A percentile compares a stretch with the other conserved stretches of the same genome.
Conservation (phyloP, 2,797 vertebrate species). For the Pachyuromys duprasi region DNA sequence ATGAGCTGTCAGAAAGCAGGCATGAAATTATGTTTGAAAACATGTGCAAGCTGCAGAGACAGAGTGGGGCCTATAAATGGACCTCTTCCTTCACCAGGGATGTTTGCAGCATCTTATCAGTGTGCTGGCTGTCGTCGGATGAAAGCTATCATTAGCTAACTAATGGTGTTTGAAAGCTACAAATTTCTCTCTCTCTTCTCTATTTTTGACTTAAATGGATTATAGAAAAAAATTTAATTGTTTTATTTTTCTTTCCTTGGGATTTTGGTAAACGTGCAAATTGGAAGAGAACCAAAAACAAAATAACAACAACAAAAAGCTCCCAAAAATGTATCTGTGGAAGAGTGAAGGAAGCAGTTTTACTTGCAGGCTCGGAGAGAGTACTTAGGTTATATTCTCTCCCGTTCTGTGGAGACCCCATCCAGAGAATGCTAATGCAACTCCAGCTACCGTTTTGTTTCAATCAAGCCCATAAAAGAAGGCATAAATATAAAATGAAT, state of each 20-base stretch:
- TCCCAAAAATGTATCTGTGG: not conserved
- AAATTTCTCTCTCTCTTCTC: slow-evolving; percentile 85
- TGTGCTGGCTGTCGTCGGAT: slow-evolving; percentile 86
- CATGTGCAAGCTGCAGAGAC: slow-evolving; percentile 89
- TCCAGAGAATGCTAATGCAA: slow-evolving; percentile 78
- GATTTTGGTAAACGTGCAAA: slow-evolving; percentile 79
- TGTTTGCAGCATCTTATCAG: slow-evolving; percentile 87
- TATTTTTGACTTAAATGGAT: slow-evolving; percentile 86
- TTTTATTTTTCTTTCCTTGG: slow-evolving; percentile 71
- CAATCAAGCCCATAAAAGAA: slow-evolving; percentile 77
- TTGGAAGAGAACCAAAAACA: slow-evolving; percentile 78
- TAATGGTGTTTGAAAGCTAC: slow-evolving; percentile 89
- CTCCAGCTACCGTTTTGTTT: slow-evolving; percentile 80
- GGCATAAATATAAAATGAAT: slow-evolving; percentile 78
- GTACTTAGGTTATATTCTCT: slow-evolving; percentile 60
- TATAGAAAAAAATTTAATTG: slow-evolving; percentile 75
- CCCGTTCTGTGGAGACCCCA: slow-evolving; percentile 72
- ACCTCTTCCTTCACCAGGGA: slow-evolving; percentile 82
- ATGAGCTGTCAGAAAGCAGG: slow-evolving; percentile 91
- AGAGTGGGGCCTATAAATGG: slow-evolving; percentile 85
- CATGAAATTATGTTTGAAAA: slow-evolving; percentile 91
- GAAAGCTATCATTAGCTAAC: slow-evolving; percentile 88
- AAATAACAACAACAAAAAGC: slow-evolving; percentile 70
- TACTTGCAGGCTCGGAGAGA: not conserved
- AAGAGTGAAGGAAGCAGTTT: slow-evolving; percentile 65